phyloP scores from a whole-genome alignment of 2,888 invertebrate genomes.

The Metopia argyrocephala region DNA sequence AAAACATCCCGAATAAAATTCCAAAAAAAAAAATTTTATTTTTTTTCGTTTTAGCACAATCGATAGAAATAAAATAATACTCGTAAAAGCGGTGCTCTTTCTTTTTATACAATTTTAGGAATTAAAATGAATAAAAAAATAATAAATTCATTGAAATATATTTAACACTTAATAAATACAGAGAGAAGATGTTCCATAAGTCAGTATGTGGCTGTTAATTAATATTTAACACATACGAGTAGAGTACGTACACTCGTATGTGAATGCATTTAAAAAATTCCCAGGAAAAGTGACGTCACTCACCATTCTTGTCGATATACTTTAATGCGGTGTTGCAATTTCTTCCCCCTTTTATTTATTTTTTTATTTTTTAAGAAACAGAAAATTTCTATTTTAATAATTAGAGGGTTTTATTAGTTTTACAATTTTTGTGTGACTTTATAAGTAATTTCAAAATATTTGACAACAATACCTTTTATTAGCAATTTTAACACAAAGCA shows the following conservation, averaged over 20 bases:
- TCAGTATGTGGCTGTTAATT: too few species aligned
- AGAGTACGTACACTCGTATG: too few species aligned
- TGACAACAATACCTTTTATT: slow-evolving; percentile 56
- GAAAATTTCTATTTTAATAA: slow-evolving; percentile 32
- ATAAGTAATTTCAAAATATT: slow-evolving; percentile 30
- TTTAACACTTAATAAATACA: too few species aligned
- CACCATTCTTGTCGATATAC: neutral
- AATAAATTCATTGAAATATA: neutral
- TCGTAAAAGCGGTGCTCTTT: slow-evolving; percentile 29
- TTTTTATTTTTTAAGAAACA: too few species aligned
- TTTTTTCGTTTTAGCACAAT: neutral
- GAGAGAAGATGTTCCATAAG: too few species aligned
- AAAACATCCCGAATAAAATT: neutral
- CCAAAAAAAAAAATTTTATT: neutral
- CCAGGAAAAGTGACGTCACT: slow-evolving; percentile 52
- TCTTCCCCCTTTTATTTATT: too few species aligned
- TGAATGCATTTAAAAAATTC: slow-evolving; percentile 28
- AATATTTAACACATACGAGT: too few species aligned
- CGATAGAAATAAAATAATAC: neutral
- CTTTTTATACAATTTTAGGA: slow-evolving; percentile 52
- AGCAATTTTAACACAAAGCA: slow-evolving; percentile 30
- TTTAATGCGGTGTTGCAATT: neutral
- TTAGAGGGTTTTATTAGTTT: slow-evolving; percentile 40
- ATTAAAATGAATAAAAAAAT: slow-evolving; percentile 14
- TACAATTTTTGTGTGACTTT: slow-evolving; percentile 40